These are phyloP conservation scores for Petroica traversi DNA, from an alignment of 2,113 vertebrate species.

Conservation along the genomic window DNA sequence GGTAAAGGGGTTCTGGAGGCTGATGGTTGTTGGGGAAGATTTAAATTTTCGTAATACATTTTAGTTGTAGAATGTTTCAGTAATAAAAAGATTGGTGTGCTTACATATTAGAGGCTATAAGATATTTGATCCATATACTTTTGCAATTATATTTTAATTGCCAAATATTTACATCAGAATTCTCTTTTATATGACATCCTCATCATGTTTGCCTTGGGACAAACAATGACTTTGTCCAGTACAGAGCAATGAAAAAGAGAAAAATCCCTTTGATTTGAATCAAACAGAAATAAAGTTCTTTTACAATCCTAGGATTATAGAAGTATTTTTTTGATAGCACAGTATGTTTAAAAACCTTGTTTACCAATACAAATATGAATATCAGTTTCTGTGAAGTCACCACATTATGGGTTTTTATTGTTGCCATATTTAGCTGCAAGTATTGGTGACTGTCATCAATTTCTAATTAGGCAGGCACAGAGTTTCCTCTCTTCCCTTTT, in stretches of 20 bases:
- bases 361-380: background rate
- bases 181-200: background rate
- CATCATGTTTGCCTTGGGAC: background rate
- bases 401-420: background rate
- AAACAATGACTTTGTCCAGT: background rate
- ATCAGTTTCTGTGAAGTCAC: background rate
- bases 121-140: background rate
- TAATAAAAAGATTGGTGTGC: background rate
- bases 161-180: background rate
- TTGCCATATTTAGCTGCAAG: background rate
- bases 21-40: background rate
- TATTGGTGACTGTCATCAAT: background rate
- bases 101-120: rapidly evolving
- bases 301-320: rapidly evolving
- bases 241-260: background rate
- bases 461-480: background rate
- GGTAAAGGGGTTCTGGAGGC: background rate
- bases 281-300: background rate
- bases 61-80: background rate
- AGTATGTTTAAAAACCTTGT: background rate
- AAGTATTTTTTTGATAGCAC: background rate
- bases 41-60: background rate
- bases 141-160: background rate
- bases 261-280: background rate
- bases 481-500: background rate